A percentile compares a stretch with the other conserved stretches of the same genome.
phyloP scores from a whole-genome alignment of 2,797 vertebrate species.

The Cossypha niveicapilla region DNA sequence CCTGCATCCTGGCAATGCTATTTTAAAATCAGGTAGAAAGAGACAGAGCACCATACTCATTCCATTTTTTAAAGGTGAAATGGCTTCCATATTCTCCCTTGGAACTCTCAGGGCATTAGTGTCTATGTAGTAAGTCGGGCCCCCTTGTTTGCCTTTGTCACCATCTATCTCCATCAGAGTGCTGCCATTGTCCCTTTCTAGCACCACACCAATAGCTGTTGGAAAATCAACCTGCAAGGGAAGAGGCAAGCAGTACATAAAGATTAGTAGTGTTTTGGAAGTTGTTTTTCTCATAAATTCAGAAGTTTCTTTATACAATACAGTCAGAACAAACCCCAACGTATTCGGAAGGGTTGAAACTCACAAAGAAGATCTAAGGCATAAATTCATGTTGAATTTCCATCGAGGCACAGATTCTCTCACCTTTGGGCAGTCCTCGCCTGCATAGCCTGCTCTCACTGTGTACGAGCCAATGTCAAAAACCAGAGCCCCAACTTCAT shows the following conservation, averaged over 20 bases:
- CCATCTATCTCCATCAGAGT: slow-evolving; percentile 95
- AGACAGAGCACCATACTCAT: slow-evolving; percentile 86
- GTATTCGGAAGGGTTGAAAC: rapidly evolving
- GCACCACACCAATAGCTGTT: slow-evolving; percentile 91
- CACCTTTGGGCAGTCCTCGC: slow-evolving; percentile 99
- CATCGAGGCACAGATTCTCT: slow-evolving; percentile 22
- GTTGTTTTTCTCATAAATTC: background rate
- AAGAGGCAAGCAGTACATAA: background rate
- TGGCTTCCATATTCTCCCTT: slow-evolving; percentile 95
- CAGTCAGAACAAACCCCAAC: rapidly evolving
- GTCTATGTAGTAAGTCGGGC: slow-evolving; percentile 94
- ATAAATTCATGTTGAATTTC: background rate
- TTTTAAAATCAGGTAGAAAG: background rate
- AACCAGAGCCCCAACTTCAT: slow-evolving; percentile 97
- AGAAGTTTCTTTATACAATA: background rate
- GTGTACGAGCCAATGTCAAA: slow-evolving; percentile 98
- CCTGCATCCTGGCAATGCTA: background rate
- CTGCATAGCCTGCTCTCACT: slow-evolving; percentile 96
- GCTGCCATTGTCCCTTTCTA: slow-evolving; percentile 94
- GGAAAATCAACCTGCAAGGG: slow-evolving; percentile 93
- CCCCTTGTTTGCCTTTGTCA: slow-evolving; percentile 91
- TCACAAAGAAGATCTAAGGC: background rate
- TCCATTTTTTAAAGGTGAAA: slow-evolving; percentile 97
- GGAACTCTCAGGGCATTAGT: slow-evolving; percentile 95
- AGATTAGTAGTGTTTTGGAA: background rate